Evolutionary conservation across 2,113 vertebrate species (phyloP).

Genomic region (Proterorhinus semilunaris): DNA sequence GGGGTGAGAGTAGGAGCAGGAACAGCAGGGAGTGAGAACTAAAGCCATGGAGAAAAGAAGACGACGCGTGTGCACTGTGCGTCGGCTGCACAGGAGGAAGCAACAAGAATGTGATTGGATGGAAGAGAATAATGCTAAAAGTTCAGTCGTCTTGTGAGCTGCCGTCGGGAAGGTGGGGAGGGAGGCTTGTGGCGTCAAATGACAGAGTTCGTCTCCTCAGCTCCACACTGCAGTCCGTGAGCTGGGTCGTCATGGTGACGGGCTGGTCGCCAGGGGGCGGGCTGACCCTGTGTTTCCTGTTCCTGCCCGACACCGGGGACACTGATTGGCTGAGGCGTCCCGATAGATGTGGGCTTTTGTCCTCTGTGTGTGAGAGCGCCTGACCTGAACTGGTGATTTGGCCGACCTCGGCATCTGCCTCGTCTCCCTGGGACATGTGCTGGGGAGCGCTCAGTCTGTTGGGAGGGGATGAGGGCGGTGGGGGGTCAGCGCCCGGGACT

Average conservation of each 20-base stretch:
- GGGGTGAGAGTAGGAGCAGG: constrained; percentile 41
- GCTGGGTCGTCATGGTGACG: constrained; percentile 54
- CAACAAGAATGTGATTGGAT: constrained; percentile 31
- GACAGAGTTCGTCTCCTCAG: constrained; percentile 88
- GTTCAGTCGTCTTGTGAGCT: constrained; percentile 68
- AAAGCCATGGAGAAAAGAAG: constrained; percentile 56
- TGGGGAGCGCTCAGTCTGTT: constrained; percentile 14
- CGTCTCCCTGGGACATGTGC: constrained; percentile 62
- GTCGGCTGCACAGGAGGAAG: constrained; percentile 39
- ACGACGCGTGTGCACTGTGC: constrained; percentile 54
- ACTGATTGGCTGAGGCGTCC: constrained; percentile 63
- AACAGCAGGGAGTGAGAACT: constrained; percentile 46
- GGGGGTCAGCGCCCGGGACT: constrained; percentile 35
- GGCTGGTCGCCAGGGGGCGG: constrained; percentile 82
- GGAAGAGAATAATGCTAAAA: constrained; percentile 57
- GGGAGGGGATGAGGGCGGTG: constrained; percentile 49
- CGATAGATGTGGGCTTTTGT: constrained; percentile 58
- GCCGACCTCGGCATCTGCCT: constrained; percentile 81
- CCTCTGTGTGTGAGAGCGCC: constrained; percentile 68
- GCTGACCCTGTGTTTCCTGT: constrained; percentile 90
- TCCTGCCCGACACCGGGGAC: constrained; percentile 72
- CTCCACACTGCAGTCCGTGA: constrained; percentile 75
- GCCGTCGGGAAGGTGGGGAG: constrained; percentile 78
- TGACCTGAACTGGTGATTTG: constrained; percentile 79
- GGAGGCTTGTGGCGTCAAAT: constrained; percentile 82